Percentiles rank a stretch among this genome's conserved stretches.
phyloP scores from a whole-genome alignment of 2,888 invertebrate genomes.

The Xylocampa areola region DNA sequence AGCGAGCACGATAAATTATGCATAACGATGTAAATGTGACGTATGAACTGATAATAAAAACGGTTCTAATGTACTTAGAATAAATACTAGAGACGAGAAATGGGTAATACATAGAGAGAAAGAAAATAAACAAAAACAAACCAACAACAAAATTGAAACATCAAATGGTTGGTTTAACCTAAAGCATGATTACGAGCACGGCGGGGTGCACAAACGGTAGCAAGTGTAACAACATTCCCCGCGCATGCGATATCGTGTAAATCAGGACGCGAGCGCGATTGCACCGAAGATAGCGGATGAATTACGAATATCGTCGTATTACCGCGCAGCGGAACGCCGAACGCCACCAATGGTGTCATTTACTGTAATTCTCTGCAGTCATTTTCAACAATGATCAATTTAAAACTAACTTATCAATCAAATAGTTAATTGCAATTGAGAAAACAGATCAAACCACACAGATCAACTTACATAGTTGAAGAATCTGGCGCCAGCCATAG shows the following conservation, averaged over 20 bases:
- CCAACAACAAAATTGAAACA: slow-evolving; percentile 1
- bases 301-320: slow-evolving; percentile 84
- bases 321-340: slow-evolving; percentile 62
- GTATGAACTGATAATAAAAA: slow-evolving; percentile 50
- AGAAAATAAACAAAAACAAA: not conserved
- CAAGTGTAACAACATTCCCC: slow-evolving; percentile 71
- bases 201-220: slow-evolving; percentile 69
- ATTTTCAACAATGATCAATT: no score
- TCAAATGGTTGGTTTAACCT: slow-evolving; percentile 4
- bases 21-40: slow-evolving; percentile 53
- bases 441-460: slow-evolving; percentile 63
- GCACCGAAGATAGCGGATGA: slow-evolving; percentile 78
- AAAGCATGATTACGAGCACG: slow-evolving; percentile 42
- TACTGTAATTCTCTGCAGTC: slow-evolving; percentile 42
- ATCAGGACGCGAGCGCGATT: slow-evolving; percentile 81
- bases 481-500: slow-evolving; percentile 73
- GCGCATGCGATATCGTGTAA: slow-evolving; percentile 80
- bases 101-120: not conserved
- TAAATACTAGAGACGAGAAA: slow-evolving; percentile 39
- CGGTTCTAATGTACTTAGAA: slow-evolving; percentile 40
- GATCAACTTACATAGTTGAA: slow-evolving; percentile 62
- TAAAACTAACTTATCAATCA: slow-evolving; percentile 18
- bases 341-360: slow-evolving; percentile 51
- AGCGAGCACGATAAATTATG: slow-evolving; percentile 55
- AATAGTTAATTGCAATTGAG: slow-evolving; percentile 58